A percentile compares a stretch with the other conserved stretches of the same genome.
These are phyloP conservation scores for Saccostrea echinata DNA, from an alignment of 1,140 invertebrate genomes.

Conservation along the genomic window DNA sequence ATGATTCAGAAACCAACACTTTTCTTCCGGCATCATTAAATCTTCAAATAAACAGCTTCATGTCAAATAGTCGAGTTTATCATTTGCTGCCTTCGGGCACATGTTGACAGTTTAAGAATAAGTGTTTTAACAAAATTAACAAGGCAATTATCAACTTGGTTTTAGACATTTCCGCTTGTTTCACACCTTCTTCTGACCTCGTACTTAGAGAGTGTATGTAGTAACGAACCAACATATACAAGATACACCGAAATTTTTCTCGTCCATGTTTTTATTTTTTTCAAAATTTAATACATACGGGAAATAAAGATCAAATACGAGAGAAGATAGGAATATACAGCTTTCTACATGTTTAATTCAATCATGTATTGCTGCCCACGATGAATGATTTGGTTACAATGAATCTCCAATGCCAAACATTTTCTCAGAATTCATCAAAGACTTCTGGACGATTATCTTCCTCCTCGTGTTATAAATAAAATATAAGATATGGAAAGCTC, in stretches of 20 bases:
- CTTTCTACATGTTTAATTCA: background rate
- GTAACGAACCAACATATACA: background rate
- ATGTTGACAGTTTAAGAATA: slow-evolving; percentile 18
- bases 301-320: background rate
- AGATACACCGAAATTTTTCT: background rate
- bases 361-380: background rate
- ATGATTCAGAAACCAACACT: background rate
- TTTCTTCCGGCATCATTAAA: slow-evolving; percentile 38
- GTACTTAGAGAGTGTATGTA: background rate
- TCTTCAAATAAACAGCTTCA: slow-evolving; percentile 8
- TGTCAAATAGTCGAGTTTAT: slow-evolving; percentile 13
- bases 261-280: background rate
- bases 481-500: background rate
- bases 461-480: background rate
- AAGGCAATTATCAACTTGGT: slow-evolving; percentile 9
- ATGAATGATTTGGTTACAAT: too few species aligned
- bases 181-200: background rate
- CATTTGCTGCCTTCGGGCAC: slow-evolving; percentile 25
- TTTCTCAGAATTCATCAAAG: background rate
- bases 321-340: background rate
- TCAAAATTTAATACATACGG: background rate
- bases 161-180: slow-evolving; percentile 32
- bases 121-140: slow-evolving; percentile 1
- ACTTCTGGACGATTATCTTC: background rate
- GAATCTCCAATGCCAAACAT: background rate